Percentiles rank a stretch among this genome's conserved stretches.
These are phyloP conservation scores for Paramisgurnus dabryanus DNA, from an alignment of 2,113 vertebrate species.

Conservation along the genomic window DNA sequence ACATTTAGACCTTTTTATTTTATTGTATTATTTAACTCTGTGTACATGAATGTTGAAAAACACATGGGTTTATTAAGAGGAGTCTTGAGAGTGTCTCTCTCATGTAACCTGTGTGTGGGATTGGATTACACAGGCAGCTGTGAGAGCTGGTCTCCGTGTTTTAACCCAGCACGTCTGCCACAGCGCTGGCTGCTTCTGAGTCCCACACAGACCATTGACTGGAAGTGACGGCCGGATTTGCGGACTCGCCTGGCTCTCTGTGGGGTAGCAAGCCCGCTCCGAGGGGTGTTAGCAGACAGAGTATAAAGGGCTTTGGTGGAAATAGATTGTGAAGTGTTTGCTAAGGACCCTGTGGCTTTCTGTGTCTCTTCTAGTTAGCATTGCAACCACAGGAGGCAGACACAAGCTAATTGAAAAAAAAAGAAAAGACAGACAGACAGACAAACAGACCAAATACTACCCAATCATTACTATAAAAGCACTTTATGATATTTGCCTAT, in stretches of 20 bases:
- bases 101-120: constrained; percentile 35
- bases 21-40: too few relatives aligned
- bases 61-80: not conserved
- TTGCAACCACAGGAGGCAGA: constrained; percentile 27
- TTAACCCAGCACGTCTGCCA: constrained; percentile 45
- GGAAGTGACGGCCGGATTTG: constrained; percentile 54
- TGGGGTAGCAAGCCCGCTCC: constrained; percentile 47
- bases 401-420: constrained; percentile 17
- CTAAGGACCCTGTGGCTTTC: constrained; percentile 44
- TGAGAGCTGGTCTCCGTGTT: constrained; percentile 39
- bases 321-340: constrained; percentile 57
- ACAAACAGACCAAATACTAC: not conserved
- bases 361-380: constrained; percentile 50
- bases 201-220: constrained; percentile 41
- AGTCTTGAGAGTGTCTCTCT: not conserved
- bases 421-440: not conserved
- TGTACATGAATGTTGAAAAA: too few relatives aligned
- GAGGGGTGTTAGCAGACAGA: constrained; percentile 13
- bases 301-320: constrained; percentile 45
- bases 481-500: too few relatives aligned
- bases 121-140: constrained; percentile 50
- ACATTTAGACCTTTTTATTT: too few relatives aligned
- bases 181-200: constrained; percentile 18
- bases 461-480: too few relatives aligned
- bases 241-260: constrained; percentile 44